Conservation (phyloP, 2,888 invertebrate species). For the Andrena camellia region DNA sequence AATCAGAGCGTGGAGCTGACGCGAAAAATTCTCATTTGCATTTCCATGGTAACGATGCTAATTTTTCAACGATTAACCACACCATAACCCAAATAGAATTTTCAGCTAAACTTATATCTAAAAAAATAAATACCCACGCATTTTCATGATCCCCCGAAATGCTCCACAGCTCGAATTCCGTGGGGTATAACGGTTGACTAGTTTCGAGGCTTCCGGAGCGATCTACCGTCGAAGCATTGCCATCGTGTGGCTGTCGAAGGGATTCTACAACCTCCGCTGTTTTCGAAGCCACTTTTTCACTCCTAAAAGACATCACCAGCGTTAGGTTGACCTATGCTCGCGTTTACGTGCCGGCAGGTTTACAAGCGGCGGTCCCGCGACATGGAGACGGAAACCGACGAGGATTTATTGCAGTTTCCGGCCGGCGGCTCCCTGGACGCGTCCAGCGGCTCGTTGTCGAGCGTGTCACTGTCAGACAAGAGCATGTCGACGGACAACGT, state of each 20-base stretch:
- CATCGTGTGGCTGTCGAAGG: too few relatives aligned
- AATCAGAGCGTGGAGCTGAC: neutral
- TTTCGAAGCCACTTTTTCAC: too few relatives aligned
- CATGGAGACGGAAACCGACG: constrained; percentile 93
- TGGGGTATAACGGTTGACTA: too few relatives aligned
- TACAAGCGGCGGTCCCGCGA: constrained; percentile 94
- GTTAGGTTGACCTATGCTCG: neutral
- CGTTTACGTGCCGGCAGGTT: constrained; percentile 87
- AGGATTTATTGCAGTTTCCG: constrained; percentile 86
- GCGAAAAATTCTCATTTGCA: neutral
- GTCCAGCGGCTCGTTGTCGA: constrained; percentile 91
- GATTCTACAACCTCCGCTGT: too few relatives aligned
- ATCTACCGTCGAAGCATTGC: too few relatives aligned
- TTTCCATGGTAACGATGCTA: constrained; percentile 25
- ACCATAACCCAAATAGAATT: too few relatives aligned
- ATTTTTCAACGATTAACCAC: neutral
- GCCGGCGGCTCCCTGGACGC: constrained; percentile 85
- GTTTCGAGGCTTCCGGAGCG: too few relatives aligned
- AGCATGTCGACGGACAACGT: constrained; percentile 94
- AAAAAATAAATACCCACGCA: too few relatives aligned
- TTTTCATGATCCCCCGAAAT: too few relatives aligned
- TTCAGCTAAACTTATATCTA: too few relatives aligned
- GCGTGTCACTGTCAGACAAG: constrained; percentile 90
- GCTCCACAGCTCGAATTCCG: too few relatives aligned
- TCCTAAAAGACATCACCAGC: too few relatives aligned